Evolutionary conservation across 2,888 invertebrate genomes (phyloP), one percentile per base, ranked within the genome.

Genomic region (Agrochola litura): DNA sequence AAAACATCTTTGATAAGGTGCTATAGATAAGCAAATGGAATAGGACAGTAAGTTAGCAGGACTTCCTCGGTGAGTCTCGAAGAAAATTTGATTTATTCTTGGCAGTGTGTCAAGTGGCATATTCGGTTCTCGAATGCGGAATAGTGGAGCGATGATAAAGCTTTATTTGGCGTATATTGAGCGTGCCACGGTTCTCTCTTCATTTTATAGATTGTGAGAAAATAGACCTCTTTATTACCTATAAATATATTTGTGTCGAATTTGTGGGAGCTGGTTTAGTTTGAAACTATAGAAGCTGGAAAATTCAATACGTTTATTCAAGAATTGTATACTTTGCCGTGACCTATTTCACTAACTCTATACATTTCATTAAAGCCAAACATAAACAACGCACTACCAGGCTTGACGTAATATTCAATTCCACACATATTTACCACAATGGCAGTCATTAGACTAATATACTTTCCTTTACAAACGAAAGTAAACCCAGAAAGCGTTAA

Each of bases 81-180:
- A 86, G 91, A 84, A 92, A 94, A 95, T 94, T 93, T 94, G 95
- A 95, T 95, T 95, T 95, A 95, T 95, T 92, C 92, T 91, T 94
- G 95, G 95, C 95, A 92, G 90, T 93, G 92, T 92, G 93, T 94
- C 94, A 95, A 95, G 93, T 92, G 91, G 91, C 92, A 92, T 94
- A 94, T 94, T 94, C 92, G 91, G 90, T 88, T 91, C 90, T 91
- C 90, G 92, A 92, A 93, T 91, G 91, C 90, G 92, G 92, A 92
- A 93, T 94, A 94, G 95, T 92, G 92, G 91, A 89, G 90, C 86
- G 89, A 92, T 93, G 93, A 94, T 94, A 93, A 94, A 93, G 93
- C 93, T 92, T 93, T 94, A 94, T 94, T 93, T 92, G 94, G 90
- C 90, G 90, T 93, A 92, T 92, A 94, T 94, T 93, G 94, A 94